Percentiles rank a stretch among this genome's conserved stretches.
phyloP scores from a whole-genome alignment of 2,888 invertebrate genomes.

The Idaea aversata region DNA sequence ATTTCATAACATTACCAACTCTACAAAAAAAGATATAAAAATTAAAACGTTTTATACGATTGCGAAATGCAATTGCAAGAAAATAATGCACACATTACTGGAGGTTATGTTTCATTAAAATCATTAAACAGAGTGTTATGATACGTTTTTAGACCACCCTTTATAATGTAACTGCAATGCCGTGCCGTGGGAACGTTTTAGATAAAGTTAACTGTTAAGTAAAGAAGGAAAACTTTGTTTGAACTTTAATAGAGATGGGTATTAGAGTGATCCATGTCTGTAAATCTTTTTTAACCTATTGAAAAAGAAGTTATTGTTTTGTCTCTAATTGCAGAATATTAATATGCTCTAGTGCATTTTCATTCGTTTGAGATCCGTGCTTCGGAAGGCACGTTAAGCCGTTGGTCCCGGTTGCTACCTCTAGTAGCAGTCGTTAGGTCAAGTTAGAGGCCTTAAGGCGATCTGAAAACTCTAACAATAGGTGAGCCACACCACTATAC shows the following conservation, averaged over 20 bases:
- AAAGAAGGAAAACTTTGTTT: constrained; percentile 68
- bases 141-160: constrained; percentile 32
- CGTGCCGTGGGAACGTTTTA: constrained; percentile 60
- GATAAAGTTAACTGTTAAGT: constrained; percentile 62
- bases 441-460: too few relatives aligned
- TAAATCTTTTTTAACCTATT: not conserved
- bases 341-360: too few relatives aligned
- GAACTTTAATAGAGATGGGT: constrained; percentile 52
- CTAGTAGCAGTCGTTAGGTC: too few relatives aligned
- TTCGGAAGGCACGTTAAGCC: too few relatives aligned
- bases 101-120: constrained; percentile 29
- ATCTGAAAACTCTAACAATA: too few relatives aligned
- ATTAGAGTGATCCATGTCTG: constrained; percentile 41
- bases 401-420: too few relatives aligned
- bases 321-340: too few relatives aligned
- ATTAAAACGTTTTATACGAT: constrained; percentile 5
- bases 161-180: constrained; percentile 42
- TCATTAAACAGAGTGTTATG: constrained; percentile 27
- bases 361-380: too few relatives aligned
- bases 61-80: constrained; percentile 21
- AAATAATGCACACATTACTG: constrained; percentile 25
- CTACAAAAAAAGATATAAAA: not conserved
- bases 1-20: not conserved
- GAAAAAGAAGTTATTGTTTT: not conserved
- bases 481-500: too few relatives aligned